Conservation (phyloP, 2,797 vertebrate genomes). For the Eutrigla gurnardus region DNA sequence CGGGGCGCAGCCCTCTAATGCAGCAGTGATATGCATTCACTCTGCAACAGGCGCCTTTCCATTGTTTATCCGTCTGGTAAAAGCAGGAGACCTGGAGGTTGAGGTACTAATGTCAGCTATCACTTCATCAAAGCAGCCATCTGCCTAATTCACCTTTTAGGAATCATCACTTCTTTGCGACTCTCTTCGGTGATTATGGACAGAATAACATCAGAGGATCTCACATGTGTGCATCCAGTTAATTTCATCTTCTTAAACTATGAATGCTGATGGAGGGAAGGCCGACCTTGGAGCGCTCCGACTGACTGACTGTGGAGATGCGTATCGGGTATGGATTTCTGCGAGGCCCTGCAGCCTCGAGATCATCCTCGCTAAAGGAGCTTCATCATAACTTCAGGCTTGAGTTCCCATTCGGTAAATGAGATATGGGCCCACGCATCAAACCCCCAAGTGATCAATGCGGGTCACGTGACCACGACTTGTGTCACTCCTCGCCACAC, state of each 20-base stretch:
- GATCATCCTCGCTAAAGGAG: constrained; percentile 41
- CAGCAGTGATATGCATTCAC: too few species aligned
- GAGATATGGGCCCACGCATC: constrained; percentile 38
- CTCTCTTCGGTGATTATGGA: constrained; percentile 20
- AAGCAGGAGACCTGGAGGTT: constrained; percentile 10
- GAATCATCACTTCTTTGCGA: constrained; percentile 18
- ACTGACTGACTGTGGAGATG: constrained; percentile 39
- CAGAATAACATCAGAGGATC: neutral
- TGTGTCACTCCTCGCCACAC: neutral
- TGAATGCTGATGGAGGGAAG: constrained; percentile 1
- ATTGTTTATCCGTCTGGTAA: constrained; percentile 17
- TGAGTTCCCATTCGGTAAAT: constrained; percentile 55
- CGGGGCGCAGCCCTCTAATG: too few species aligned
- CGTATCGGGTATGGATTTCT: constrained; percentile 51
- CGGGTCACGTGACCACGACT: constrained; percentile 4
- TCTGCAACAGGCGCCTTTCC: too few species aligned
- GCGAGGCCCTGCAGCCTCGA: constrained; percentile 40
- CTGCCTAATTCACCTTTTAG: constrained; percentile 41
- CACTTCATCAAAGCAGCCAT: constrained; percentile 44
- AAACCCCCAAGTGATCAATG: constrained; percentile 45
- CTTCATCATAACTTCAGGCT: constrained; percentile 54
- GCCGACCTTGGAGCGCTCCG: constrained; percentile 42
- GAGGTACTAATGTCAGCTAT: constrained; percentile 43
- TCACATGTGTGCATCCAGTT: constrained; percentile 27
- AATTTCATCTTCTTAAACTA: constrained; percentile 18